Conservation (phyloP, 2,888 invertebrate species). For the Cryptops parisi region DNA sequence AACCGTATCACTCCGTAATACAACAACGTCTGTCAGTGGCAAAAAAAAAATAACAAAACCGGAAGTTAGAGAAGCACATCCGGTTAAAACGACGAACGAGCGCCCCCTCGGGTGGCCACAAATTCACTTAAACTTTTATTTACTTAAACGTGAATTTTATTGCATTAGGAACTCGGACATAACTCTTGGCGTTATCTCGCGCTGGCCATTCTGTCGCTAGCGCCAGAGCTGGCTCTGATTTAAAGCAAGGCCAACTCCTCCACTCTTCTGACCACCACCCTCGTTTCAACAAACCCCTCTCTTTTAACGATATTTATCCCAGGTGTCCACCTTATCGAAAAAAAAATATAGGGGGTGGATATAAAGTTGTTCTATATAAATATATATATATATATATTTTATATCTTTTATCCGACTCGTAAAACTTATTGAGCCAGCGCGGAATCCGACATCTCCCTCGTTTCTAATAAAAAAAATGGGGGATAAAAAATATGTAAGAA, state of each 20-base stretch:
- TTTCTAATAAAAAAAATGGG: not conserved
- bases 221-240: constrained; percentile 6
- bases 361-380: no score
- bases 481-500: no score
- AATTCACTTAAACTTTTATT: constrained; percentile 14
- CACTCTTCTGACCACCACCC: constrained; percentile 9
- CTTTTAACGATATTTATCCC: no score
- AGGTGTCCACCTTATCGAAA: no score
- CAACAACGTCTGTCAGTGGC: no score
- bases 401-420: no score
- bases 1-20: no score
- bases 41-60: no score
- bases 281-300: constrained; percentile 2
- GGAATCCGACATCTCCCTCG: not conserved
- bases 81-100: not conserved
- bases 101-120: not conserved
- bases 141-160: constrained; percentile 14
- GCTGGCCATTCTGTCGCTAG: not conserved
- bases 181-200: constrained; percentile 13
- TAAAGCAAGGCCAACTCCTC: constrained; percentile 6
- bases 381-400: no score
- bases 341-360: no score
- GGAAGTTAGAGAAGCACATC: no score
- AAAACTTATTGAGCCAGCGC: not conserved
- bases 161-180: constrained; percentile 13